A percentile compares a stretch with the other conserved stretches of the same genome.
These are phyloP conservation scores for Acanthosepion pharaonis DNA, from an alignment of 2,888 invertebrate genomes.

Conservation along the genomic window DNA sequence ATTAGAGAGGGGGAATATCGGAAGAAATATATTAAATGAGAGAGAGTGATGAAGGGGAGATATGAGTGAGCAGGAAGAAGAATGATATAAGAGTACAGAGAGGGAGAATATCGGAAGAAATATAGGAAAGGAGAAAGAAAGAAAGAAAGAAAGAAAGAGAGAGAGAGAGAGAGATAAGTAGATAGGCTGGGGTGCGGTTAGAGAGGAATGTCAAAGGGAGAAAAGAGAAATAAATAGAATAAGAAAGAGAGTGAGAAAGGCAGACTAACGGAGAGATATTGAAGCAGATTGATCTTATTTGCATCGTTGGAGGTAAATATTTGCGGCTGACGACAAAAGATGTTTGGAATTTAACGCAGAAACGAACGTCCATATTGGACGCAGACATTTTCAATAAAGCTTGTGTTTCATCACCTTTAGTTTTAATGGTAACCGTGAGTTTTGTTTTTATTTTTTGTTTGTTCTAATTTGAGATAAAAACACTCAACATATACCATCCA, in stretches of 20 bases:
- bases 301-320: slow-evolving; percentile 8
- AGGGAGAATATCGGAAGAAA: not conserved
- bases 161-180: not conserved
- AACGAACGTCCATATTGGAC: not conserved
- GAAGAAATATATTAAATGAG: no score
- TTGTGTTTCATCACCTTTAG: not conserved
- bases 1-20: no score
- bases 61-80: no score
- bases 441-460: not conserved
- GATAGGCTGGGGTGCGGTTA: not conserved
- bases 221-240: not conserved
- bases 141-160: not conserved
- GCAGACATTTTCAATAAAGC: slow-evolving; percentile 33
- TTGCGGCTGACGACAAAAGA: not conserved
- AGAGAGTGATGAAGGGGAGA: no score
- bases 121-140: not conserved
- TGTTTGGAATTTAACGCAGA: not conserved
- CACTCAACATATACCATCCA: not conserved
- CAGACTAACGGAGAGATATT: not conserved
- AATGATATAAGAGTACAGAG: no score
- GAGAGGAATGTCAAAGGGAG: not conserved
- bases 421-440: not conserved
- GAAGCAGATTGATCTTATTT: not conserved
- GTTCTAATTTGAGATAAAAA: not conserved
- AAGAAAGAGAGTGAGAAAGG: not conserved